A percentile compares a stretch with the other conserved stretches of the same genome.
Conservation (phyloP, 2,113 vertebrate species). For the Cyphomyrus plagiostoma region DNA sequence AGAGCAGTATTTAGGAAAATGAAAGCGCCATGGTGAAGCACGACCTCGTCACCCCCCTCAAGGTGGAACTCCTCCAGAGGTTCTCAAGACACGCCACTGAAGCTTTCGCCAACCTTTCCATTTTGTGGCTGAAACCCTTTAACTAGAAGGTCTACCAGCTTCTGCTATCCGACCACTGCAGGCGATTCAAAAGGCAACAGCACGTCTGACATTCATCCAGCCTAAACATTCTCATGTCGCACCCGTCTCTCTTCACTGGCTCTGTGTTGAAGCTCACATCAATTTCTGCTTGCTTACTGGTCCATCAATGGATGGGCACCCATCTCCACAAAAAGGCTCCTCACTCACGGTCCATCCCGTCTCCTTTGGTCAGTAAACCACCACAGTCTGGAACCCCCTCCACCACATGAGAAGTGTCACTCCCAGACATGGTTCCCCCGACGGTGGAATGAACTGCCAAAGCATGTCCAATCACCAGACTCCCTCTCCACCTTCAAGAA, state of each 20-base stretch:
- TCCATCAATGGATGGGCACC: not conserved
- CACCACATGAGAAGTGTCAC: not conserved
- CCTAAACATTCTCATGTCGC: not conserved
- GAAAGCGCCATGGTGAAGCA: constrained; percentile 47
- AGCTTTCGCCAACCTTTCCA: not conserved
- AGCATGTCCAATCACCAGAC: not conserved
- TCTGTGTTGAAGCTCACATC: not conserved
- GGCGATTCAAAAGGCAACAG: not conserved
- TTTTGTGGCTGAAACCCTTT: not conserved
- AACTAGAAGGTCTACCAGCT: not conserved
- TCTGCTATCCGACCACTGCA: not conserved
- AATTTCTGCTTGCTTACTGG: not conserved
- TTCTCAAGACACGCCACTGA: not conserved
- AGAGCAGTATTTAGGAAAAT: constrained; percentile 61
- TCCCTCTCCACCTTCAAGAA: not conserved
- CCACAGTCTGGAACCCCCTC: not conserved
- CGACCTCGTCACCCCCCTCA: not conserved
- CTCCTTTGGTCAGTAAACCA: not conserved
- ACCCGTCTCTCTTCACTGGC: not conserved
- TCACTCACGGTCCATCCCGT: not conserved
- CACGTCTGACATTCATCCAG: not conserved
- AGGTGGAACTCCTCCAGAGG: not conserved
- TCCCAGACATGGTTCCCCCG: not conserved
- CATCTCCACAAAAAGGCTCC: not conserved
- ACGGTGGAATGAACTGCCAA: not conserved